phyloP scores from a whole-genome alignment of 2,888 invertebrate genomes.

The Busseola fusca region DNA sequence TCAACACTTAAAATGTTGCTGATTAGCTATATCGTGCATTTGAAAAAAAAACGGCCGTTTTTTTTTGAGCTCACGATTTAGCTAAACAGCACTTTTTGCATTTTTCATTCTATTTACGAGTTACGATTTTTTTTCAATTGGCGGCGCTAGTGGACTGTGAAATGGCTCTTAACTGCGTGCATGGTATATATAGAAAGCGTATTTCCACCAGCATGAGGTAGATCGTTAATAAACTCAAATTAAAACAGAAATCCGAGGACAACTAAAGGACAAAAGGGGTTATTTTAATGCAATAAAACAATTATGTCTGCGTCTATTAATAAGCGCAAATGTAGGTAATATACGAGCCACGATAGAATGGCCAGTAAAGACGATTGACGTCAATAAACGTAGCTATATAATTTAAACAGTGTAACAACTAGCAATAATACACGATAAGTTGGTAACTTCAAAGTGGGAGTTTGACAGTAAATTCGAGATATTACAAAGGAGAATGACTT shows the following conservation, averaged over 20 bases:
- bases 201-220: background rate
- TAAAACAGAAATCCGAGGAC: background rate
- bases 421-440: slow-evolving; percentile 13
- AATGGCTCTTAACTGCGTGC: too few species aligned
- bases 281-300: slow-evolving; percentile 25
- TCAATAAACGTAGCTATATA: slow-evolving; percentile 44
- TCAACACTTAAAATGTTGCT: too few species aligned
- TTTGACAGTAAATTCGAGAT: slow-evolving; percentile 25
- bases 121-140: too few species aligned
- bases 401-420: slow-evolving; percentile 20
- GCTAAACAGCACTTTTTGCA: too few species aligned
- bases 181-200: too few species aligned
- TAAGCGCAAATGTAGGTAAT: slow-evolving; percentile 46
- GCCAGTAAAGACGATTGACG: slow-evolving; percentile 50
- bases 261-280: slow-evolving; percentile 11
- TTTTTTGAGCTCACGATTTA: too few species aligned
- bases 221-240: background rate
- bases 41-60: too few species aligned
- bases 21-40: too few species aligned
- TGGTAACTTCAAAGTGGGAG: slow-evolving; percentile 31
- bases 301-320: slow-evolving; percentile 36
- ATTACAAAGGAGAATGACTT: slow-evolving; percentile 31
- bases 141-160: too few species aligned
- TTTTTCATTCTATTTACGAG: too few species aligned
- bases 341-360: slow-evolving; percentile 45